Conservation (phyloP, 2,113 vertebrate genomes). For the Apteryx owenii region DNA sequence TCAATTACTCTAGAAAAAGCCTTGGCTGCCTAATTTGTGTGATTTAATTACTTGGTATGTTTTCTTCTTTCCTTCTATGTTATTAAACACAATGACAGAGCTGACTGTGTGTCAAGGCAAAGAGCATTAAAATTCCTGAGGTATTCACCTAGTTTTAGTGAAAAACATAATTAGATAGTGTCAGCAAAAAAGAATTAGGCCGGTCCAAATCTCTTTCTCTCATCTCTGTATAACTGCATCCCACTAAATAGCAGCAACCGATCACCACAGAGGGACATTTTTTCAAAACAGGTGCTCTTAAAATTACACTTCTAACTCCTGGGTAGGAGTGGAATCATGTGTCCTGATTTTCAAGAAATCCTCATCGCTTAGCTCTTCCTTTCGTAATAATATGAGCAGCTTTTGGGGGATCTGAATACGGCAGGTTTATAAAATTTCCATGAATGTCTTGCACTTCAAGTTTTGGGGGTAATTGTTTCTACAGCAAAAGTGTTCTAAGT, state of each 20-base stretch:
- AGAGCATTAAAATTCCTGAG: background rate
- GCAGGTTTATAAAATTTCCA: background rate
- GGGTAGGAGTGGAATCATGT: background rate
- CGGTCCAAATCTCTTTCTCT: background rate
- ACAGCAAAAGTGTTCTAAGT: background rate
- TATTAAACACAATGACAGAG: constrained; percentile 20
- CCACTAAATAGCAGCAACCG: background rate
- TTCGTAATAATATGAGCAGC: background rate
- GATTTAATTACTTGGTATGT: constrained; percentile 4
- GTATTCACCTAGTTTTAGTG: background rate
- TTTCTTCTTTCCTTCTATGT: constrained; percentile 7
- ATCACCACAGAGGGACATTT: background rate
- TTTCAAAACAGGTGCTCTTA: background rate
- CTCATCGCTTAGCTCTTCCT: background rate
- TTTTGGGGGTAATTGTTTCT: background rate
- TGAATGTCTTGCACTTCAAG: background rate
- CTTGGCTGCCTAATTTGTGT: background rate
- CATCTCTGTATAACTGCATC: background rate
- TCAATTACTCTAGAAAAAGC: background rate
- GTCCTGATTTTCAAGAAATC: background rate
- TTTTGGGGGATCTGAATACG: background rate
- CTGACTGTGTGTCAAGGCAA: background rate
- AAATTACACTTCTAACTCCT: background rate
- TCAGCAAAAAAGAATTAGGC: background rate
- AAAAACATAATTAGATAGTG: background rate